Evolutionary conservation across 2,888 invertebrate species (phyloP), one percentile per base, ranked within the genome.

Genomic region (Uloborus plumipes): DNA sequence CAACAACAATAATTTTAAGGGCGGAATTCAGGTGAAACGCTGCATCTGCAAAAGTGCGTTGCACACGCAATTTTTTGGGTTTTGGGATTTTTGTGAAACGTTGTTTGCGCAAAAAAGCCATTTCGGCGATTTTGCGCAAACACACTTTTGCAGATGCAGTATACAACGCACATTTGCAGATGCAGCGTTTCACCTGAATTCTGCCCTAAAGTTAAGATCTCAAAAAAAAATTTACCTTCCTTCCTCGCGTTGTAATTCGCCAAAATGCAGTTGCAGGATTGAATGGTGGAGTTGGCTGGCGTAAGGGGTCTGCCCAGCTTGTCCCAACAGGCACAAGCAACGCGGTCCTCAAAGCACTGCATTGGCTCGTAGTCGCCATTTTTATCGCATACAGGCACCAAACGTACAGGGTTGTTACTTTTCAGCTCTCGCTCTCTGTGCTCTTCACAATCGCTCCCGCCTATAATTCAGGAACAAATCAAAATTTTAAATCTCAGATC

Each of bases 301-400:
- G 72, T 72, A 31, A 79, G 20, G 1, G 72, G 72, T 2, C 66
- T 16, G 16, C 79, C 79, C 0, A 1, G 9, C 18, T 66, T 79
- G 53, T 66, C 59, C 72, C 66, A 79, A 39, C 79, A 79, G 26
- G 39, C 51, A 20, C 79, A 79, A 66, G 72, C 72, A 4, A 59
- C 20, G 79, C 66, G 66, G 59, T 79, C 49, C 18, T 61, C 16
- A 61, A 79, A 79, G 72, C 79, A 79, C 61, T 79, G 79, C 31
- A 65, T 22, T 14, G 72, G 59, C 59, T 61, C 47, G 64, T 79
- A 79, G 51, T 79, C 79, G 1, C 79, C 79, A 13, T 72, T 72
- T 13, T 59, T 15, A 31, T 79, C 79, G 20, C 79, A 79, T 6
- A 66, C 66, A 7, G 79, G 79, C 47, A 79, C 72, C 61, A 79